Percentiles rank a stretch among this genome's conserved stretches.
phyloP scores from a whole-genome alignment of 1,140 invertebrate species.

The Drosophila ercepeae region DNA sequence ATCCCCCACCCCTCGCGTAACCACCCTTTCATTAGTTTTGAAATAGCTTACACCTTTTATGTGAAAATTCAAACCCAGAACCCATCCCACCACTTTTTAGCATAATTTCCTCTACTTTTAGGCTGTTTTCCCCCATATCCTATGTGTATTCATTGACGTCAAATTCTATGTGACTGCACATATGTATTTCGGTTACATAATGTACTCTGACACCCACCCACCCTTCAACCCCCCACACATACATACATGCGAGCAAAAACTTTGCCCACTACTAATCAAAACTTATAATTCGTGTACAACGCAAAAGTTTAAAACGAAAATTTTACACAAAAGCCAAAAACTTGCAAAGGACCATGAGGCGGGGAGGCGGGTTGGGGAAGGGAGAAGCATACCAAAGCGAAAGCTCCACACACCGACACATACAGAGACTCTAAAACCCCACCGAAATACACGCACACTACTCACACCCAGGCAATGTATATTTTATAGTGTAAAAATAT shows the following conservation, averaged over 20 bases:
- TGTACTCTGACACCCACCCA: conserved; percentile 19
- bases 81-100: conserved; percentile 33
- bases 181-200: conserved; percentile 57
- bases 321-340: conserved; percentile 80
- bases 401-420: conserved; percentile 43
- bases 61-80: neutral
- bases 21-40: conserved; percentile 37
- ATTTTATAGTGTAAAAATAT: conserved; percentile 82
- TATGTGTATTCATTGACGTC: conserved; percentile 47
- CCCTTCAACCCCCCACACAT: conserved; percentile 15
- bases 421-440: conserved; percentile 47
- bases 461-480: conserved; percentile 62
- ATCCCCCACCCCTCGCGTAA: neutral
- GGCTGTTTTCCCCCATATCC: conserved; percentile 54
- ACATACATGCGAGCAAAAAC: conserved; percentile 55
- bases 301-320: conserved; percentile 80
- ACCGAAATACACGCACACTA: conserved; percentile 31
- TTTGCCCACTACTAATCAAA: conserved; percentile 82
- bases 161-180: conserved; percentile 68
- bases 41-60: conserved; percentile 40
- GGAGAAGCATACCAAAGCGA: conserved; percentile 33
- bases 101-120: conserved; percentile 52
- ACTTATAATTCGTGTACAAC: conserved; percentile 82
- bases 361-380: neutral
- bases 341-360: conserved; percentile 40